These are phyloP conservation scores for Phyllotreta striolata DNA, from an alignment of 2,888 invertebrate genomes.

Conservation along the genomic window DNA sequence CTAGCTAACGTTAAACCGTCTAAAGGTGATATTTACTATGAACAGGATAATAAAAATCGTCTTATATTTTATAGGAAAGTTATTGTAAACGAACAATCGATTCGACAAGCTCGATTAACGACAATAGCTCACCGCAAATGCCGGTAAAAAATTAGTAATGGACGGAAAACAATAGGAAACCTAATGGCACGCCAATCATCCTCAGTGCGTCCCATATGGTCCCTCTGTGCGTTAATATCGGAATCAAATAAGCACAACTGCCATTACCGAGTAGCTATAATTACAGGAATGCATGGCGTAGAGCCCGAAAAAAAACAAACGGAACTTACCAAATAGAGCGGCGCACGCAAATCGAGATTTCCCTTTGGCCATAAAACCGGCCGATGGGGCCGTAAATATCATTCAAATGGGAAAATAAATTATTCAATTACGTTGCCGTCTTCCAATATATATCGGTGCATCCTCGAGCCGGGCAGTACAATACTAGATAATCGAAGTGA, in stretches of 20 bases:
- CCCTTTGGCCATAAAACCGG: constrained; percentile 43
- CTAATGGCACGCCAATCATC: constrained; percentile 21
- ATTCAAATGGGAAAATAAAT: constrained; percentile 51
- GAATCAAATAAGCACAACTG: constrained; percentile 4
- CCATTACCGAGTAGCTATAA: too few relatives aligned
- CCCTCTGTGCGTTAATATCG: constrained; percentile 14
- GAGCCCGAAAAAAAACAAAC: too few relatives aligned
- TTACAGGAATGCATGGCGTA: too few relatives aligned
- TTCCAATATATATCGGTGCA: constrained; percentile 46
- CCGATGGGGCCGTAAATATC: constrained; percentile 46
- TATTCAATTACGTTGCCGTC: constrained; percentile 48
- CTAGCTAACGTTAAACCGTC: too few relatives aligned
- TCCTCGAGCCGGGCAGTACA: constrained; percentile 41
- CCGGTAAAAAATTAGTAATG: constrained; percentile 1
- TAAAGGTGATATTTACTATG: too few relatives aligned
- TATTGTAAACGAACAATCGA: too few relatives aligned
- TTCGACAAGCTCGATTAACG: too few relatives aligned
- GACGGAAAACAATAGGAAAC: constrained; percentile 20
- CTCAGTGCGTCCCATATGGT: constrained; percentile 16
- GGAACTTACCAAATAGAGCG: constrained; percentile 17
- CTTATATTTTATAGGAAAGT: too few relatives aligned
- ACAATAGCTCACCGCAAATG: neutral
- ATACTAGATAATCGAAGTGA: constrained; percentile 43
- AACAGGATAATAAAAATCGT: too few relatives aligned
- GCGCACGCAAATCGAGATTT: constrained; percentile 47